Percentiles rank a stretch among this genome's conserved stretches.
Conservation (phyloP, 2,888 invertebrate species). For the Tenthredo mesomela region DNA sequence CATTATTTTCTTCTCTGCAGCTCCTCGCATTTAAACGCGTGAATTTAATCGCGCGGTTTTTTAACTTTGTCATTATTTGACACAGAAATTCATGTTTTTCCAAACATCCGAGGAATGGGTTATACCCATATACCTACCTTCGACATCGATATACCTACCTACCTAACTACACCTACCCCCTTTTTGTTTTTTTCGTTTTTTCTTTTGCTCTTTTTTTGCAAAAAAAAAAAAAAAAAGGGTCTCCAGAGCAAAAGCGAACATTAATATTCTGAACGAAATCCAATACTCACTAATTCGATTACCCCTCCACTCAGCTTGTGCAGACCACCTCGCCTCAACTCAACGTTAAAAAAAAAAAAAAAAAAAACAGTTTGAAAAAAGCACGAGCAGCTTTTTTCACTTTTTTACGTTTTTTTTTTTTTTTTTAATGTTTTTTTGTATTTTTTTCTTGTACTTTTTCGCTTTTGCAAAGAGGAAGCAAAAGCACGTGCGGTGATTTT, state of each 20-base stretch:
- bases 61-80: neutral
- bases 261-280: constrained; percentile 49
- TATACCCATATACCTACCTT: neutral
- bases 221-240: neutral
- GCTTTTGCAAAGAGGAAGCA: neutral
- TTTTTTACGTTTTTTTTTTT: neutral
- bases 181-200: too few species aligned
- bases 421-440: neutral
- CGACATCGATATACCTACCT: neutral
- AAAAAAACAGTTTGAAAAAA: neutral
- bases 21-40: too few species aligned
- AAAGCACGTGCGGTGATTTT: neutral
- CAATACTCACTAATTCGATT: constrained; percentile 48
- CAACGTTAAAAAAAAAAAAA: neutral
- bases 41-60: neutral
- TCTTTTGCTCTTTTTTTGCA: too few species aligned
- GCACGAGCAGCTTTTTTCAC: neutral
- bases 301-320: constrained; percentile 9
- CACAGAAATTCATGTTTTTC: neutral
- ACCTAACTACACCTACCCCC: neutral
- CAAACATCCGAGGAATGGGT: too few species aligned
- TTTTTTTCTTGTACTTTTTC: neutral
- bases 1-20: neutral
- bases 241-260: constrained; percentile 13
- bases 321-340: neutral